phyloP scores from a whole-genome alignment of 2,113 vertebrate species.

The Nerophis ophidion region DNA sequence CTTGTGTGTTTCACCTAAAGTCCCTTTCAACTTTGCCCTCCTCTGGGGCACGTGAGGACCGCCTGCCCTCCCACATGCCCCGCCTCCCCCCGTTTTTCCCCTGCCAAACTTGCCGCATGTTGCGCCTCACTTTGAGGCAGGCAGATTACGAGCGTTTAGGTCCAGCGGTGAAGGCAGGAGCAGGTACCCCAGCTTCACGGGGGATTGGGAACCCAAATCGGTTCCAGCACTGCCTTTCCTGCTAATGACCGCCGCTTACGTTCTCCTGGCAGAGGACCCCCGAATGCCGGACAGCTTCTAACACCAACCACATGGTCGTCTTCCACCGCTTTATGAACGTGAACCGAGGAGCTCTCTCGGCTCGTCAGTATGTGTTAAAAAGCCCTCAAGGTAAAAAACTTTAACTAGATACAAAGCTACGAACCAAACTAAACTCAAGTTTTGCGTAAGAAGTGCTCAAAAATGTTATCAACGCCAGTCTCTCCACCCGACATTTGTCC shows the following conservation, averaged over 20 bases:
- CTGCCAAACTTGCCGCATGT: slow-evolving; percentile 60
- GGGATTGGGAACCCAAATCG: slow-evolving; percentile 92
- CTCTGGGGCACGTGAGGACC: slow-evolving; percentile 48
- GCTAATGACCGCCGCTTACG: slow-evolving; percentile 71
- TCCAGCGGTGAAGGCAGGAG: slow-evolving; percentile 86
- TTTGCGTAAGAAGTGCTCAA: too few relatives aligned
- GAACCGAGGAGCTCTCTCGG: slow-evolving; percentile 7
- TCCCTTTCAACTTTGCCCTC: slow-evolving; percentile 31
- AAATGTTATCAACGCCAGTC: too few relatives aligned
- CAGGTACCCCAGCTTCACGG: slow-evolving; percentile 83
- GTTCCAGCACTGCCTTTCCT: slow-evolving; percentile 83
- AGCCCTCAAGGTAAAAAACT: slow-evolving; percentile 72
- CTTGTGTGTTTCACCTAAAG: not conserved
- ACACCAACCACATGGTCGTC: slow-evolving; percentile 89
- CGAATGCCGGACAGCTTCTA: slow-evolving; percentile 74
- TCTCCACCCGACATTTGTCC: too few relatives aligned
- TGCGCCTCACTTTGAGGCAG: slow-evolving; percentile 66
- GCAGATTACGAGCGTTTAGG: slow-evolving; percentile 80
- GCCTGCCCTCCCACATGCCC: slow-evolving; percentile 63
- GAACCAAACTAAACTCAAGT: too few relatives aligned
- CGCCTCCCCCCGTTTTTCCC: slow-evolving; percentile 45
- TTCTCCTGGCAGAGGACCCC: slow-evolving; percentile 54
- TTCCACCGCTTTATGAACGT: slow-evolving; percentile 63
- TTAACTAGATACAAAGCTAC: too few relatives aligned
- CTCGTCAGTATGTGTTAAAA: slow-evolving; percentile 41